Percentiles rank a stretch among this genome's conserved stretches.
phyloP scores from a whole-genome alignment of 1,140 invertebrate species.

The Drosophila simulans region DNA sequence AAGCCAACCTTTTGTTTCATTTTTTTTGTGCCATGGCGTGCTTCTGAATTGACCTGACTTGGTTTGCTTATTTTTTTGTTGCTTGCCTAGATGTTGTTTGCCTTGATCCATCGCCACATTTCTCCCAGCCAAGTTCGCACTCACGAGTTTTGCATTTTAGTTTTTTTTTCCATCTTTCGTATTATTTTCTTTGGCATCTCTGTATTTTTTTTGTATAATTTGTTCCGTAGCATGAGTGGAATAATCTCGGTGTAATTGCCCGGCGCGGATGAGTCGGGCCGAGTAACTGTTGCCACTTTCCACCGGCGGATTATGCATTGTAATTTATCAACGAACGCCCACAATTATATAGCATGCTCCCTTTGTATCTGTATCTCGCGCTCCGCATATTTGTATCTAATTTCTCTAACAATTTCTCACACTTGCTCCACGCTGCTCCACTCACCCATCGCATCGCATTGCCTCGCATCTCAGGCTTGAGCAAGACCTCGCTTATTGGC shows the following conservation, averaged over 20 bases:
- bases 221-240: conserved; percentile 85
- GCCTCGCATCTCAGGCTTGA: conserved; percentile 87
- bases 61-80: conserved; percentile 6
- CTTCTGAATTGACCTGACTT: conserved; percentile 21
- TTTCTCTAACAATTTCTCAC: conserved; percentile 69
- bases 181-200: conserved; percentile 6
- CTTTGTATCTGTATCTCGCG: conserved; percentile 37
- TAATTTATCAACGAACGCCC: conserved; percentile 71
- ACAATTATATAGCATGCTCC: conserved; percentile 69
- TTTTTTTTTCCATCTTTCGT: background rate
- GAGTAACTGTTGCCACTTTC: conserved; percentile 45
- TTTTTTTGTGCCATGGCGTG: conserved; percentile 12
- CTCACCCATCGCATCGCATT: conserved; percentile 12
- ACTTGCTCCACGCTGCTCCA: conserved; percentile 51
- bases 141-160: conserved; percentile 39
- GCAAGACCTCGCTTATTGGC: conserved; percentile 91
- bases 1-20: conserved; percentile 7
- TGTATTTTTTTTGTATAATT: conserved; percentile 31
- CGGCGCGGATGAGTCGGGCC: conserved; percentile 38
- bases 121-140: conserved; percentile 19
- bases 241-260: conserved; percentile 57
- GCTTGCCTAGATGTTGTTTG: conserved; percentile 37
- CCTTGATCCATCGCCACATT: conserved; percentile 28
- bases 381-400: conserved; percentile 28
- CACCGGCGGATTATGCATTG: conserved; percentile 44